Percentiles rank a stretch among this genome's conserved stretches.
phyloP scores from a whole-genome alignment of 2,888 invertebrate genomes.

The Deilephila elpenor region DNA sequence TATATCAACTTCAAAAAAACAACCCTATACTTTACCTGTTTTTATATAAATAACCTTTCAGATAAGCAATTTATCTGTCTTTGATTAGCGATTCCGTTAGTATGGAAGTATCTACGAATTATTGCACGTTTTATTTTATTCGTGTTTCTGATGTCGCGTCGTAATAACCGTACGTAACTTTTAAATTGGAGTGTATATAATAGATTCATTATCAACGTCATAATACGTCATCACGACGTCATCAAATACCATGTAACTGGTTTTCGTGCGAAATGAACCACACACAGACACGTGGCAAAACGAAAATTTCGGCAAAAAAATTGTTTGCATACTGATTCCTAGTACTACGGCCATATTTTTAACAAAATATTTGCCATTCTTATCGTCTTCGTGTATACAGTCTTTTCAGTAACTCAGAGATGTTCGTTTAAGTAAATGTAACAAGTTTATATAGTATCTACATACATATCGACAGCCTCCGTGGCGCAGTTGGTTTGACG shows the following conservation, averaged over 20 bases:
- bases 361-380: not conserved
- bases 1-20: conserved; percentile 1
- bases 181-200: not conserved
- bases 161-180: not conserved
- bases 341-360: not conserved
- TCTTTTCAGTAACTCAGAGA: not conserved
- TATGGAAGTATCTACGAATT: not conserved
- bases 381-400: not conserved
- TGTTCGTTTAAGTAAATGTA: not conserved
- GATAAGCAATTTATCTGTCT: not conserved
- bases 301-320: not conserved
- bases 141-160: conserved; percentile 1
- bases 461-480: too few relatives aligned
- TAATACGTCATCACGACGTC: not conserved
- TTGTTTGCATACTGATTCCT: not conserved
- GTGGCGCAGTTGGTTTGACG: too few relatives aligned
- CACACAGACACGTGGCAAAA: not conserved
- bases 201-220: too few relatives aligned
- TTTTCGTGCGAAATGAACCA: not conserved
- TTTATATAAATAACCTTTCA: not conserved
- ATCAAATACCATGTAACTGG: not conserved
- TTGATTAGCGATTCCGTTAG: not conserved
- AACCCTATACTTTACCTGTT: not conserved
- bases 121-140: not conserved
- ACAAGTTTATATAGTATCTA: not conserved